Evolutionary conservation across 2,888 invertebrate species (phyloP).

Genomic region (Xiphydria camelus): DNA sequence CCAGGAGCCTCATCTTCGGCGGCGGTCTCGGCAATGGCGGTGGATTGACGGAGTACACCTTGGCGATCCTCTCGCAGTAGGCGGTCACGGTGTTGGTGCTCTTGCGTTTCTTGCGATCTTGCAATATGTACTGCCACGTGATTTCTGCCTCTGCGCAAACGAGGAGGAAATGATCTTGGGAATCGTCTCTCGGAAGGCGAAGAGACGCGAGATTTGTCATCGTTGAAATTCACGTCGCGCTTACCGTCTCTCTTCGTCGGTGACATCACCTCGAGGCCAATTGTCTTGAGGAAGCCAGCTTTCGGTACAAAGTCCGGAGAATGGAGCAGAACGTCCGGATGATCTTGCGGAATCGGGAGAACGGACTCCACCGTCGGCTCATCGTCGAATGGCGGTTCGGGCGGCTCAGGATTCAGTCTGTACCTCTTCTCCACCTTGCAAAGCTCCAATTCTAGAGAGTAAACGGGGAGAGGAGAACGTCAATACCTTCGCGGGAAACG

Average conservation of each 20-base stretch:
- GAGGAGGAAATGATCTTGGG: no score
- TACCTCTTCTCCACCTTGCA: conserved; percentile 65
- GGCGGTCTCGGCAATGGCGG: conserved; percentile 42
- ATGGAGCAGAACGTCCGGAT: conserved; percentile 58
- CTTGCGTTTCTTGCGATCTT: conserved; percentile 65
- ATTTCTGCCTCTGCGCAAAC: conserved; percentile 65
- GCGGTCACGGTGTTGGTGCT: conserved; percentile 59
- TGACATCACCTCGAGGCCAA: conserved; percentile 64
- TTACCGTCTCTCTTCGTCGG: conserved; percentile 65
- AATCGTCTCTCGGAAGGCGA: no score
- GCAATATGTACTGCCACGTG: conserved; percentile 67
- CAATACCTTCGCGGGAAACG: no score
- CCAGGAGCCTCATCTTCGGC: conserved; percentile 49
- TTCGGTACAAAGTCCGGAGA: conserved; percentile 62
- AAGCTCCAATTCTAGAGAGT: conserved; percentile 62
- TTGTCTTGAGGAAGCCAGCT: conserved; percentile 63
- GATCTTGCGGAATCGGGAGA: conserved; percentile 60
- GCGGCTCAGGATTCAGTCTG: conserved; percentile 60
- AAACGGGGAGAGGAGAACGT: no score
- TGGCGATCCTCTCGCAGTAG: conserved; percentile 56
- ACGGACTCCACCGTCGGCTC: conserved; percentile 54
- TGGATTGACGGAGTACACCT: conserved; percentile 47
- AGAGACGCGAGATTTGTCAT: not conserved
- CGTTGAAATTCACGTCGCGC: conserved; percentile 2
- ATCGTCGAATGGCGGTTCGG: conserved; percentile 55